Evolutionary conservation across 2,888 invertebrate species (phyloP).

Genomic region (Apodemia arnacis): DNA sequence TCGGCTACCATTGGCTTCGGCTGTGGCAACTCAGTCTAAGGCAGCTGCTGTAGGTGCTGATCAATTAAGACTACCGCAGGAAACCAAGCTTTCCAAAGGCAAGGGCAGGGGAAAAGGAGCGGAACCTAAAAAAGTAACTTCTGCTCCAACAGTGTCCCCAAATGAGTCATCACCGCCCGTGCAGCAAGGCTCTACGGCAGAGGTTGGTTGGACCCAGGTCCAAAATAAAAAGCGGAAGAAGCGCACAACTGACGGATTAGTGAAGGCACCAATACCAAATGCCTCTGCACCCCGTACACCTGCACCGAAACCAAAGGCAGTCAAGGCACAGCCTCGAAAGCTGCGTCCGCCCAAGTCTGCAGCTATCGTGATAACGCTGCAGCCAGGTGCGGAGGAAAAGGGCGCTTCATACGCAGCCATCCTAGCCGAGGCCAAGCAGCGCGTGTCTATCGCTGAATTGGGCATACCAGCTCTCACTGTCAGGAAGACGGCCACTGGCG

Average conservation of each 20-base stretch:
- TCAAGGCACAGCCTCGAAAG: background rate
- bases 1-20: background rate
- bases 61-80: too few species aligned
- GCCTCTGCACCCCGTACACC: too few species aligned
- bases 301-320: too few species aligned
- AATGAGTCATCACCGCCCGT: background rate
- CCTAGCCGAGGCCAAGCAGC: constrained; percentile 9
- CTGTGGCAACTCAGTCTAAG: too few species aligned
- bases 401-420: constrained; percentile 32
- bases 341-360: background rate
- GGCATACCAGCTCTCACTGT: constrained; percentile 33
- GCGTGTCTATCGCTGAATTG: constrained; percentile 8
- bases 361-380: background rate
- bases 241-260: background rate
- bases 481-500: constrained; percentile 45
- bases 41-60: too few species aligned
- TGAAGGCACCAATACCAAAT: too few species aligned
- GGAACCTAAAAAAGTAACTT: background rate
- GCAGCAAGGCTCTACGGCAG: background rate
- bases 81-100: background rate
- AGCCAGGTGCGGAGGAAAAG: constrained; percentile 35
- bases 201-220: background rate
- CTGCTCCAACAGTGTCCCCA: background rate
- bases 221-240: background rate
- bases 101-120: background rate